Base-by-base conservation (phyloP, 2,888 invertebrate genomes). In the Catotricha subobsoleta region DNA sequence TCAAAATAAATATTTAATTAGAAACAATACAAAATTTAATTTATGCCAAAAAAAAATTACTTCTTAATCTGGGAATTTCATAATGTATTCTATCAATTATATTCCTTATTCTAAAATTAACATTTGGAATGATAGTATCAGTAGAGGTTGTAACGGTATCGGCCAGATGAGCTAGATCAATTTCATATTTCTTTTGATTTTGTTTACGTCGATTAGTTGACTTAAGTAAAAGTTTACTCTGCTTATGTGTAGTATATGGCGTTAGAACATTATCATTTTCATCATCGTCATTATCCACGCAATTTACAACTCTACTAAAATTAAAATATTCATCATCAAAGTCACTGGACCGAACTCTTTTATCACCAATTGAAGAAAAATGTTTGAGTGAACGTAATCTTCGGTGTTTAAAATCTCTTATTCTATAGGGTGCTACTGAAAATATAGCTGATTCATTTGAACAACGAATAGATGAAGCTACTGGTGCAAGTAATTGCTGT, bases 11-110 rank as follows among this genome's bases (percentile, higher is more conserved):
- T 4, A 10, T 33, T 33, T 19, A 3, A 33, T 19, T 33, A 8
- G 10, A 19, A 9, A 2, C 38, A 41, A 28, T 15, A 43, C 9
- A n/a, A 7, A 29, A n/a, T 20, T n/a, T 35, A 20, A 35, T 30
- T 30, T 16, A 30, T 30, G 30, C 15, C 15, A 15, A 3, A 18
- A 33, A 18, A 2, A 5, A 52, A 58, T 55, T 45, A 62, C 62
- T 58, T 56, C 46, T 55, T 49, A 60, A 52, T 48, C 57, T 60
- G 47, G 56, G 56, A 49, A 61, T 48, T 50, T 63, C 63, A 44
- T 51, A 55, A 44, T 58, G 56, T 15, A 57, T 54, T 42, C 60
- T 55, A 40, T 59, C 57, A 34, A 63, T 43, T 2, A 61, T 50
- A 39, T 46, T 52, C 41, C 54, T 51, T 27, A 62, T 51, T 31